Conservation (phyloP, 2,888 invertebrate species). For the Uloborus plumipes region DNA sequence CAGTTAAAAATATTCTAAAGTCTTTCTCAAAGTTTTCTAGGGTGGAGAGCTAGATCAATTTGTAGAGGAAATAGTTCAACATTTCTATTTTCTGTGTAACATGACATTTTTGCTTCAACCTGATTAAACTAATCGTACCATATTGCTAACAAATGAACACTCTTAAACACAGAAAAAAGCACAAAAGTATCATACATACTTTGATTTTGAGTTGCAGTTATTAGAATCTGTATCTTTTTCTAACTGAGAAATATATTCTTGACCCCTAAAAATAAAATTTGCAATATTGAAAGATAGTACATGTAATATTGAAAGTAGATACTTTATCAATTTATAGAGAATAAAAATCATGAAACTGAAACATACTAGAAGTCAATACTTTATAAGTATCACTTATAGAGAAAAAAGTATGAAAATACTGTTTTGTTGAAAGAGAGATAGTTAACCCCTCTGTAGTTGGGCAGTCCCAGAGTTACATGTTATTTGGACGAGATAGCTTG, state of each 20-base stretch:
- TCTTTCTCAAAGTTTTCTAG: no score
- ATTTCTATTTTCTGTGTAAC: not conserved
- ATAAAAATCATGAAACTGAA: no score
- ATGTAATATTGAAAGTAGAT: no score
- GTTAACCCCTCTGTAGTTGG: no score
- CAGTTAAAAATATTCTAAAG: no score
- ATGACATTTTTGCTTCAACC: not conserved
- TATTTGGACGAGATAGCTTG: no score
- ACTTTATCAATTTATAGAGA: no score
- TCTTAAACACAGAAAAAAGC: conserved; percentile 15
- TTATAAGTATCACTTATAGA: no score
- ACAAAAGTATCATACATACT: conserved; percentile 68
- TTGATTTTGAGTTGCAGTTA: conserved; percentile 70
- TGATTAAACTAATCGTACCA: not conserved
- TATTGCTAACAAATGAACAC: not conserved
- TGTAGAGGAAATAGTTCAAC: not conserved
- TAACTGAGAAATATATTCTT: conserved; percentile 70
- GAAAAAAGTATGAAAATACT: no score
- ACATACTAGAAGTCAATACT: no score
- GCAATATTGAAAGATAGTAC: not conserved
- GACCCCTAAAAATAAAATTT: conserved; percentile 68
- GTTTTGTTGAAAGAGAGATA: no score
- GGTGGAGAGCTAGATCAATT: not conserved
- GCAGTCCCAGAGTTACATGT: no score
- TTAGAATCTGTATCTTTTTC: conserved; percentile 68